Evolutionary conservation across 2,888 invertebrate genomes (phyloP).

Genomic region (Pharmacophagus antenor): DNA sequence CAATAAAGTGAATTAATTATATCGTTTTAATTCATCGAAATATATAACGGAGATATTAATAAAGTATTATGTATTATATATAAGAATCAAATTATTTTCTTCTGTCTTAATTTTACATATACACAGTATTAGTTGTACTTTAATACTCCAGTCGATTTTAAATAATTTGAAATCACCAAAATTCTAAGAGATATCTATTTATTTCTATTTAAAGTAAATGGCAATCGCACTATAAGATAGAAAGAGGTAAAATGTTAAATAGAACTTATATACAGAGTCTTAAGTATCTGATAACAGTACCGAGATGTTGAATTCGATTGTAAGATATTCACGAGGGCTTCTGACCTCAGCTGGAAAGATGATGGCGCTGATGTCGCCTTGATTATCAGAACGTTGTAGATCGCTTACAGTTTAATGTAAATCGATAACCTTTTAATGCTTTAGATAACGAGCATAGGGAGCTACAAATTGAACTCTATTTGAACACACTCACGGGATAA

Average conservation of each 20-base stretch:
- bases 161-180: no score
- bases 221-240: neutral
- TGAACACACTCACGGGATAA: slow-evolving; percentile 7
- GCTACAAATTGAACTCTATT: slow-evolving; percentile 26
- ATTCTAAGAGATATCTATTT: no score
- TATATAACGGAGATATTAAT: no score
- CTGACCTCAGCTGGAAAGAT: slow-evolving; percentile 27
- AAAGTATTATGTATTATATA: no score
- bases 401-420: slow-evolving; percentile 31
- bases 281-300: slow-evolving; percentile 20
- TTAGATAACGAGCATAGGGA: slow-evolving; percentile 16
- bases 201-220: no score
- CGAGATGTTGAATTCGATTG: slow-evolving; percentile 25
- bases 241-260: neutral
- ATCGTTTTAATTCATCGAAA: no score
- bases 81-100: no score
- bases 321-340: slow-evolving; percentile 27
- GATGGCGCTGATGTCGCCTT: slow-evolving; percentile 29
- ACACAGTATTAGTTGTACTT: no score
- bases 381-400: slow-evolving; percentile 30
- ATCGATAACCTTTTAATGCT: slow-evolving; percentile 29
- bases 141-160: no score
- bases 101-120: no score
- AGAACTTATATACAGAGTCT: slow-evolving; percentile 3
- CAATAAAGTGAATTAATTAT: no score